Base-by-base conservation (phyloP, 2,888 invertebrate species). In the Peribatodes rhomboidaria region DNA sequence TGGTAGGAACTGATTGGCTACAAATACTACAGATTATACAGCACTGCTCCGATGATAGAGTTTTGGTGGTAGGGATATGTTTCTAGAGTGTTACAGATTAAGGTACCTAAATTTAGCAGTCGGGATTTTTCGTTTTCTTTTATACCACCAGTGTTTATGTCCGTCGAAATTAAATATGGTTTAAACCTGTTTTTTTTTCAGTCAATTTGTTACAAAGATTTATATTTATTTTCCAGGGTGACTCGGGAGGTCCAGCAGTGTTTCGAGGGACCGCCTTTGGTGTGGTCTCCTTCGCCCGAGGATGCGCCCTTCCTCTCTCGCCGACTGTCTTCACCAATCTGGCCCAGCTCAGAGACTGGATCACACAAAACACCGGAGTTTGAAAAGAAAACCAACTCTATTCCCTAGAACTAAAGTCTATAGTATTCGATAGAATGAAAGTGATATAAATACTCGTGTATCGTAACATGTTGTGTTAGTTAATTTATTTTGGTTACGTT, bases 241-340 rank as follows among this genome's bases (percentile, higher is more conserved):
- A 93, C 53, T 91, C 93, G 0, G 93, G 93, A 2, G 93, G 93
- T 0, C 93, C 93, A 3, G 94, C 93, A 0, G 91, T 92, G 41
- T 92, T 90, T 72, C 77, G 93, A n/a, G 88, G 89, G 13, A 88
- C 86, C 0, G 93, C 88, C 0, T 89, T 87, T 50, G 94, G 94
- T 4, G 88, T 94, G 42, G 92, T 93, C 9, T 94, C 94, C 0
- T 93, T 92, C 70, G 93, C 93, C 0, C 79, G 93, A 68, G 93
- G 93, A 50, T 93, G 94, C 62, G 94, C 93, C 0, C 78, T 90
- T 41, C 92, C 93, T 0, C 85, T 93, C 1, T 92, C 92, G 0
- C 94, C 94, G 1, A 93, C 93, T 0, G 93, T 94, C 33, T 93
- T 93, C 81, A 85, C 90, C 16, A 93, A 92, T 72, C 68, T 93